These are phyloP conservation scores for Drosophila watanabei DNA, from an alignment of 1,140 invertebrate genomes.

Conservation along the genomic window DNA sequence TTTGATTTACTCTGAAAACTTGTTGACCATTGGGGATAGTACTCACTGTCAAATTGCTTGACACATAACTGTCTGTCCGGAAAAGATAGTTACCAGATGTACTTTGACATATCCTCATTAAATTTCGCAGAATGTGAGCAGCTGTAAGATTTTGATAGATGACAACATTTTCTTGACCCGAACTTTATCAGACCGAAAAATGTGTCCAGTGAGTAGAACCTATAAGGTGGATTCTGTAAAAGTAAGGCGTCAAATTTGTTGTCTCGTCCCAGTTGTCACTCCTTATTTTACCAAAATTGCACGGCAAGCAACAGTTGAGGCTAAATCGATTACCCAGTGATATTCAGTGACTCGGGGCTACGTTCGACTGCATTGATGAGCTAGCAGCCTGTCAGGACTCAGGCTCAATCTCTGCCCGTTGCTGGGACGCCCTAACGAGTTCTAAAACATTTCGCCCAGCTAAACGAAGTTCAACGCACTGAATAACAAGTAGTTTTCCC, in stretches of 20 bases:
- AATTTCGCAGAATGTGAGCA: background rate
- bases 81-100: no score
- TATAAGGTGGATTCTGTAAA: background rate
- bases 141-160: no score
- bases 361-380: constrained; percentile 62
- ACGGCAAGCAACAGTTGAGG: constrained; percentile 63
- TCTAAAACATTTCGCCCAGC: constrained; percentile 80
- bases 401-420: constrained; percentile 47
- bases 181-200: no score
- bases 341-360: constrained; percentile 39
- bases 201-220: background rate
- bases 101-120: no score
- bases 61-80: no score
- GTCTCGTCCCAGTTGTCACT: constrained; percentile 1
- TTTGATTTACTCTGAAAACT: background rate
- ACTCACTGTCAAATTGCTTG: background rate
- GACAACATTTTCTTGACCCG: no score
- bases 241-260: background rate
- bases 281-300: constrained; percentile 19
- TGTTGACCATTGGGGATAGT: background rate
- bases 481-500: constrained; percentile 79
- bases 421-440: constrained; percentile 69
- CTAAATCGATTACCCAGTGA: constrained; percentile 69
- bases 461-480: constrained; percentile 82
- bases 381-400: constrained; percentile 30